These are phyloP conservation scores for Endomychus coccineus DNA, from an alignment of 2,888 invertebrate genomes.

Conservation along the genomic window DNA sequence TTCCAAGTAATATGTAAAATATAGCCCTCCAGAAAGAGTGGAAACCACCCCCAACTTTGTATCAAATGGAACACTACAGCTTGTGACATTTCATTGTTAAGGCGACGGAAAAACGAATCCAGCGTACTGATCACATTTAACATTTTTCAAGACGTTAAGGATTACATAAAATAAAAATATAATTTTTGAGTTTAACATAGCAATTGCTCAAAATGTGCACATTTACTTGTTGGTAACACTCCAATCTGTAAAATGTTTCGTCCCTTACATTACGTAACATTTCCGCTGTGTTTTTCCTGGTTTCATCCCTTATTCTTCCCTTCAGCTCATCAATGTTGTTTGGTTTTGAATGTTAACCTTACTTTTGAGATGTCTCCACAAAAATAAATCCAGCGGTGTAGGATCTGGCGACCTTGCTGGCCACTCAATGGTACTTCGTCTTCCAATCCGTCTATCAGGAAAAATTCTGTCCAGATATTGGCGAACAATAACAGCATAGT, in stretches of 20 bases:
- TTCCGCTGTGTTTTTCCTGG: conserved; percentile 8
- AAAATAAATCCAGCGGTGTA: conserved; percentile 14
- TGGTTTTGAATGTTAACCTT: conserved; percentile 9
- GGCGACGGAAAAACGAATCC: too few relatives aligned
- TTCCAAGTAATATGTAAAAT: too few relatives aligned
- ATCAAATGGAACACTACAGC: not conserved
- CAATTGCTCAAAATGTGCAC: not conserved
- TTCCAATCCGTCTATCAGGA: conserved; percentile 6
- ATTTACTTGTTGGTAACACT: too few relatives aligned
- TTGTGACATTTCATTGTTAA: too few relatives aligned
- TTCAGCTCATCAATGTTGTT: conserved; percentile 10
- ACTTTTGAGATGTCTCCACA: conserved; percentile 12
- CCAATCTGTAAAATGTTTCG: conserved; percentile 1
- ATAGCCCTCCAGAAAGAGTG: not conserved
- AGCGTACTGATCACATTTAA: too few relatives aligned
- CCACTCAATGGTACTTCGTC: too few relatives aligned
- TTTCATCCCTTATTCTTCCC: conserved; percentile 9
- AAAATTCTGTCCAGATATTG: conserved; percentile 8
- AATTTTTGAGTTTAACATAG: not conserved
- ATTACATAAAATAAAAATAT: too few relatives aligned
- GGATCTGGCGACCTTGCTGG: too few relatives aligned
- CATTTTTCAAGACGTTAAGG: too few relatives aligned
- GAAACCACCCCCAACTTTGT: not conserved
- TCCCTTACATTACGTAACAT: too few relatives aligned
- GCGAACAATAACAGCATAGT: conserved; percentile 7